Evolutionary conservation across 1,140 invertebrate genomes (phyloP), one percentile per base, ranked within the genome.

Genomic region (Adoxophyes honmai): DNA sequence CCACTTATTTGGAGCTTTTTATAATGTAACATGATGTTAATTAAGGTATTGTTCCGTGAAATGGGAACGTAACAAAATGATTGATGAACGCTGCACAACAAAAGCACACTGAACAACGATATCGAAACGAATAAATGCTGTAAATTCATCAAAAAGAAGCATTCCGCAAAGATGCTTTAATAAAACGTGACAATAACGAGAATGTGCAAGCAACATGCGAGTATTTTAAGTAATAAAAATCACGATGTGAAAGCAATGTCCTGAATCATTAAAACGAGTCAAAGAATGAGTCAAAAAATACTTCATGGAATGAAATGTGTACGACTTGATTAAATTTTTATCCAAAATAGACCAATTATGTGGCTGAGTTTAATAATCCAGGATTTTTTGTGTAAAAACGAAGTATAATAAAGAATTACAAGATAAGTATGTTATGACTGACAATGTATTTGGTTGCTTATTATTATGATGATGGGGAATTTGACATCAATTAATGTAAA

Each of bases 181-280:
- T 11, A 52, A 34, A 18, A 34, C 72, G 68, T 71, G 73, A 75
- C 53, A 68, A 62, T 70, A 64, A 73, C 72, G 78, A 82, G 63
- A 74, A 78, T 76, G 81, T 81, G 78, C 84, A 86, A 74, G 81
- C 73, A 72, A 73, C 81, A 86, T 86, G 83, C 70, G 53, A 36
- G 6, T 15, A n/a, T n/a, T 42, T 4, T 15, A 42, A 18, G 10
- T 10, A 18, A 21, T 48, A 48, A 62, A 51, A 68, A 73, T 64
- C 2, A 28, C 21, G 6, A 28, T 28, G 21, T n/a, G 21, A 28
- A 28, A 28, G 6, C 21, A 67, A 60, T 64, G 69, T 66, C 34
- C 16, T 35, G 3, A 51, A 57, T 60, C 14, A 11, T 62, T 35
- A 34, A 38, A 36, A 57, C n/a, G n/a, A n/a, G n/a, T n/a, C n/a